These are phyloP conservation scores for Chromoteleia sp. DNA, from an alignment of 2,888 invertebrate genomes.

Conservation along the genomic window DNA sequence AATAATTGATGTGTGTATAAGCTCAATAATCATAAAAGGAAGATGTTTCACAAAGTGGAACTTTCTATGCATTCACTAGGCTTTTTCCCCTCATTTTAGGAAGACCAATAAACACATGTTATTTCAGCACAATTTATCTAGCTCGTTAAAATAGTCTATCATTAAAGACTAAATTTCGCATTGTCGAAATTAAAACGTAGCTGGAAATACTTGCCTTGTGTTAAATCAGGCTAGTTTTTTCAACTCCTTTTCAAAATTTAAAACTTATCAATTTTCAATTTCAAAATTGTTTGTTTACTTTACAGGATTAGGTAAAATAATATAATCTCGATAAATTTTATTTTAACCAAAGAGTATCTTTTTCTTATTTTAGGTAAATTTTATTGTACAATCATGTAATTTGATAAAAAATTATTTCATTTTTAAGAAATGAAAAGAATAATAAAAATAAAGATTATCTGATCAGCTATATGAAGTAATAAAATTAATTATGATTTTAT, in stretches of 20 bases:
- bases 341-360: too few species aligned
- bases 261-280: background rate
- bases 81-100: constrained; percentile 85
- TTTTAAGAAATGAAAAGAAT: too few species aligned
- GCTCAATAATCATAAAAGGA: constrained; percentile 45
- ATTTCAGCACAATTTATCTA: constrained; percentile 80
- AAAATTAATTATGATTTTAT: too few species aligned
- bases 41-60: constrained; percentile 67
- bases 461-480: too few species aligned
- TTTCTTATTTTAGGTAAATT: too few species aligned
- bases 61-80: constrained; percentile 81
- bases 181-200: constrained; percentile 40
- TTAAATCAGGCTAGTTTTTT: background rate
- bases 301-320: constrained; percentile 47
- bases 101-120: constrained; percentile 80
- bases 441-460: too few species aligned
- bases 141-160: constrained; percentile 51
- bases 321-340: constrained; percentile 3
- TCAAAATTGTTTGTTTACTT: constrained; percentile 51
- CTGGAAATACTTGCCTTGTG: constrained; percentile 29
- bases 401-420: too few species aligned
- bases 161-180: constrained; percentile 57
- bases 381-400: too few species aligned
- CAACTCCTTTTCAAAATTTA: constrained; percentile 1
- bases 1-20: constrained; percentile 42